Evolutionary conservation across 2,797 vertebrate species (phyloP).

Genomic region (Mormyrus hasselquistii): DNA sequence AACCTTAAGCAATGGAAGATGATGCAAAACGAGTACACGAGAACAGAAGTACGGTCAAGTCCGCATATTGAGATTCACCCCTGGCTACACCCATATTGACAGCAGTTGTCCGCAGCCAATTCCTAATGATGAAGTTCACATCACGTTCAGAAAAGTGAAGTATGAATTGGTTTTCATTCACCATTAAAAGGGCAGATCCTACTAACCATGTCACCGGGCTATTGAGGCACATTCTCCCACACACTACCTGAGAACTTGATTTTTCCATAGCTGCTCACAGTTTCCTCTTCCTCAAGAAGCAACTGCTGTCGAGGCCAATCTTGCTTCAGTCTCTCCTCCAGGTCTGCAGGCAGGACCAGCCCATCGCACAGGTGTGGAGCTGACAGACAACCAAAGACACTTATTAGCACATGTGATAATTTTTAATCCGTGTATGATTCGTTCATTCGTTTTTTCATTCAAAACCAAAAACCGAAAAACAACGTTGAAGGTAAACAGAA

Average conservation of each 20-base stretch:
- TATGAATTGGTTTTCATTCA: neutral
- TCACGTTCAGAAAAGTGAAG: neutral
- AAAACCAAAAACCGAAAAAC: no score
- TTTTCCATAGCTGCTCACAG: constrained; percentile 53
- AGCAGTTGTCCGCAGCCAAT: neutral
- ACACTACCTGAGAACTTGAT: constrained; percentile 76
- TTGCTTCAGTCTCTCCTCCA: constrained; percentile 57
- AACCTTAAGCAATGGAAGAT: neutral
- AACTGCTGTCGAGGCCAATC: constrained; percentile 69
- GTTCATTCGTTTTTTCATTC: no score
- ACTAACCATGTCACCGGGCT: neutral
- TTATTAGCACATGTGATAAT: neutral
- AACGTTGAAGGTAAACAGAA: no score
- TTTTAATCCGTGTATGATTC: no score
- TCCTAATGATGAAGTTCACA: neutral
- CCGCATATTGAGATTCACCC: neutral
- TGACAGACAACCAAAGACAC: neutral
- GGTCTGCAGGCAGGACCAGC: constrained; percentile 40
- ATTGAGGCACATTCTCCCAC: neutral
- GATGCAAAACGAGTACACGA: neutral
- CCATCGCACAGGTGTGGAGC: constrained; percentile 51
- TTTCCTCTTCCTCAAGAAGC: constrained; percentile 60
- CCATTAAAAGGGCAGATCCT: neutral
- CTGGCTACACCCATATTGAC: neutral
- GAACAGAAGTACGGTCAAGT: neutral